These are phyloP conservation scores for Cantharis flavilabris DNA, from an alignment of 2,888 invertebrate genomes.

Conservation along the genomic window DNA sequence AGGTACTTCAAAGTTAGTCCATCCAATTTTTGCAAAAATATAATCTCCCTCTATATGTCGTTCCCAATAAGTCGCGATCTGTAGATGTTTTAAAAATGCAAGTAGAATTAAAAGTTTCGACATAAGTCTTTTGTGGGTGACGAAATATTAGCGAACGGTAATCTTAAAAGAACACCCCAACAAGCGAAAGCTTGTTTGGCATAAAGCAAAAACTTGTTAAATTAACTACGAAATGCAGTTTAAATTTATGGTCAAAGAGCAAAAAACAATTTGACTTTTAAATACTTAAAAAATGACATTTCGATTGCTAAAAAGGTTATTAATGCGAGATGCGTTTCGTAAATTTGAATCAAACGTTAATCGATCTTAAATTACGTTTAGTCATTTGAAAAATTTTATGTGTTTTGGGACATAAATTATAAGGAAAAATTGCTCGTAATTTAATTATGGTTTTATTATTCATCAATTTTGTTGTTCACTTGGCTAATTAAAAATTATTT, in stretches of 20 bases:
- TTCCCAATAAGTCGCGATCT: too few species aligned
- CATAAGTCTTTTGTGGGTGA: neutral
- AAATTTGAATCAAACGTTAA: neutral
- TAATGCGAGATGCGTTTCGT: neutral
- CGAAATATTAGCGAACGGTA: neutral
- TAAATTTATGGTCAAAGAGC: neutral
- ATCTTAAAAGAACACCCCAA: neutral
- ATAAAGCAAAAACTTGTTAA: neutral
- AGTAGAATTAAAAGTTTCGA: neutral
- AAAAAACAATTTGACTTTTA: neutral
- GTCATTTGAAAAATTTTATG: neutral
- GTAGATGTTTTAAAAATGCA: neutral
- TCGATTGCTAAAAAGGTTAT: neutral
- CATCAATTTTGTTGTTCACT: neutral
- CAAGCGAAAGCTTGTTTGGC: neutral
- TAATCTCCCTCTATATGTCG: neutral
- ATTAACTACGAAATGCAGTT: neutral
- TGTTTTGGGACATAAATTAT: neutral
- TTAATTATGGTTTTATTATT: neutral
- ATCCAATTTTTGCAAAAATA: neutral
- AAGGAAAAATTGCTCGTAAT: neutral
- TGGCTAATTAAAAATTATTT: neutral
- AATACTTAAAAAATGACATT: neutral
- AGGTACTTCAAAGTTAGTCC: slow-evolving; percentile 12
- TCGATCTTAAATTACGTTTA: neutral